A percentile compares a stretch with the other conserved stretches of the same genome.
Evolutionary conservation across 2,797 vertebrate species (phyloP).

Genomic region (Anguilla pacifica): DNA sequence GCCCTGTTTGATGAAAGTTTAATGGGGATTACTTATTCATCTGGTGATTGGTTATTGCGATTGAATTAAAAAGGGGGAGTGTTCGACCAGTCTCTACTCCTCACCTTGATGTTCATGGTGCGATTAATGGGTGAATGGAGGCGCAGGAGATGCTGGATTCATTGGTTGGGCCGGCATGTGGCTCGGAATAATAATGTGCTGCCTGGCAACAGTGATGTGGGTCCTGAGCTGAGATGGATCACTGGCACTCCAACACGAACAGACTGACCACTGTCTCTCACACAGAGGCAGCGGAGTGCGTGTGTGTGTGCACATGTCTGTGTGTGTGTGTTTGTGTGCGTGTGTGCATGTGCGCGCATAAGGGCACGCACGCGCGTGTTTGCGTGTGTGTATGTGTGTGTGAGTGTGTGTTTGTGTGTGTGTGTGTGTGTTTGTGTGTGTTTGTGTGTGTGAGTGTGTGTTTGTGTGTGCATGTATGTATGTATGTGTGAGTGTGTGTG

Average conservation of each 20-base stretch:
- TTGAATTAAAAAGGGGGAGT: neutral
- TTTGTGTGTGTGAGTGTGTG: conserved; percentile 21
- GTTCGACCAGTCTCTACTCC: neutral
- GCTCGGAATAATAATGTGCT: conserved; percentile 36
- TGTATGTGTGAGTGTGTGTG: conserved; percentile 27
- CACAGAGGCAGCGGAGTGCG: conserved; percentile 17
- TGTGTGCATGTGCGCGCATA: too few species aligned
- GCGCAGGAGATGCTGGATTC: neutral
- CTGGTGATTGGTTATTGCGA: neutral
- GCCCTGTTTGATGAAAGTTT: neutral
- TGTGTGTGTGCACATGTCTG: neutral
- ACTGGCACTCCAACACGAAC: conserved; percentile 28
- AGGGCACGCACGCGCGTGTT: too few species aligned
- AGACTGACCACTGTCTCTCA: conserved; percentile 33
- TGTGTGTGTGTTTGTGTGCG: too few species aligned
- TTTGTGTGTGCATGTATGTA: neutral
- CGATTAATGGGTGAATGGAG: neutral
- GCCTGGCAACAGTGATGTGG: conserved; percentile 43
- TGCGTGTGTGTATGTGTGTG: too few species aligned
- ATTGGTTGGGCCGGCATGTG: neutral
- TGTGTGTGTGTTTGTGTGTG: neutral
- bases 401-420: neutral
- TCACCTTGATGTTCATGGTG: neutral
- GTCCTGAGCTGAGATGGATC: conserved; percentile 33
- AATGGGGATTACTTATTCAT: neutral